Base-by-base conservation (phyloP, 2,888 invertebrate species). In the Parochlus steinenii region DNA sequence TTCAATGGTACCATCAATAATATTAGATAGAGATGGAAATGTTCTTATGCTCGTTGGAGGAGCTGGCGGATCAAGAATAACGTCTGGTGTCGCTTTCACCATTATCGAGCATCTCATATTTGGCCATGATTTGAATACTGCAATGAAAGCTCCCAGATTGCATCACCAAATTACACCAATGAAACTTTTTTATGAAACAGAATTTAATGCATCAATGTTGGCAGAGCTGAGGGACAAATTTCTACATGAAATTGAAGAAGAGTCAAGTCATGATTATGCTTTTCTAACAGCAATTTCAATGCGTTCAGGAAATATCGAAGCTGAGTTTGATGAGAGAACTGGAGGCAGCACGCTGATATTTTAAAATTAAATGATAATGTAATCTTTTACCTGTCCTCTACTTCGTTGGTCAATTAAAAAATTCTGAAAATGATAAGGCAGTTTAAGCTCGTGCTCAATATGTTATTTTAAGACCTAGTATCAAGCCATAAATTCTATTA, bases 1-100 rank as follows among this genome's bases (percentile, higher is more conserved):
- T 15, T 90, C 90, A 0, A 93, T 92, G 87, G 74, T 73, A 40
- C 93, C 93, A 0, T 65, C 75, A 17, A 73, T 95, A 30, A 61
- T 92, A 10, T 56, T 81, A 4, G 69, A 80, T 45, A 54, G 56
- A 5, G 54, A 71, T 10, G 70, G 71, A 5, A 62, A 74, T 35
- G 78, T 52, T 54, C 2, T 54, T 58, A 1, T 83, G 45, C 68
- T 81, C 1, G 60, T 82, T 5, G 93, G 93, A 2, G 89, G 78
- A 2, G 85, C 92, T 3, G 92, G 93, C 3, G 93, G 93, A 18
- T 77, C 82, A 0, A 82, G 79, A 56, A 93, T 93, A 42, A 86
- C 86, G 3, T 81, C 86, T 0, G 71, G 81, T 40, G 70, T 82
- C 3, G 72, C 78, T 6, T 53, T 70, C 58, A 81, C 82, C 3